Conservation (phyloP, 2,888 invertebrate genomes). For the Rhamphomyia laevipes region DNA sequence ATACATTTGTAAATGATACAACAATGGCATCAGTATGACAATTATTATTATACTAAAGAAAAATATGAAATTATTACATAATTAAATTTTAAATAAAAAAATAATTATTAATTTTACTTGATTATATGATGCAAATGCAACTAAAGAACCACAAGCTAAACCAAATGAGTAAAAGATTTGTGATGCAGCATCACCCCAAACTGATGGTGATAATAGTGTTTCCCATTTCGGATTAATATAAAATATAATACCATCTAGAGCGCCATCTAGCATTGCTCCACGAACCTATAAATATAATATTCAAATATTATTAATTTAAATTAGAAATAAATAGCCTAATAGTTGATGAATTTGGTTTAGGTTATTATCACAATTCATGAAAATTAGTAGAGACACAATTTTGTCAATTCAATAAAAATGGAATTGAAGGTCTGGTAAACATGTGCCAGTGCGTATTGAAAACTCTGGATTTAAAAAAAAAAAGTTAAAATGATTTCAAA, state of each 20-base stretch:
- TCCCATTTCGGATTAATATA: slow-evolving; percentile 65
- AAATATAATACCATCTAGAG: slow-evolving; percentile 56
- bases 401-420: no score
- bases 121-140: slow-evolving; percentile 66
- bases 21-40: slow-evolving; percentile 63
- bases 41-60: slow-evolving; percentile 48
- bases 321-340: no score
- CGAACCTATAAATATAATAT: slow-evolving; percentile 35
- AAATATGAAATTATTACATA: neutral
- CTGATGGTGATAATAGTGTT: slow-evolving; percentile 48
- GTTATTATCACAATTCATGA: no score
- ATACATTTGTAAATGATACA: slow-evolving; percentile 56
- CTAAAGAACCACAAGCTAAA: slow-evolving; percentile 60
- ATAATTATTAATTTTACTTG: slow-evolving; percentile 19
- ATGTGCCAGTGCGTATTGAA: no score
- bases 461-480: no score
- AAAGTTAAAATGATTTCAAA: no score
- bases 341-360: no score
- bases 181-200: slow-evolving; percentile 74
- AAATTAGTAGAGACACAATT: no score
- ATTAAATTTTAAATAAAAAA: neutral
- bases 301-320: no score
- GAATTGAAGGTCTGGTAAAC: no score
- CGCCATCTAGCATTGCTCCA: slow-evolving; percentile 56
- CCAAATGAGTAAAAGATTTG: slow-evolving; percentile 78